phyloP scores from a whole-genome alignment of 2,888 invertebrate species.

The Neoascia interrupta region DNA sequence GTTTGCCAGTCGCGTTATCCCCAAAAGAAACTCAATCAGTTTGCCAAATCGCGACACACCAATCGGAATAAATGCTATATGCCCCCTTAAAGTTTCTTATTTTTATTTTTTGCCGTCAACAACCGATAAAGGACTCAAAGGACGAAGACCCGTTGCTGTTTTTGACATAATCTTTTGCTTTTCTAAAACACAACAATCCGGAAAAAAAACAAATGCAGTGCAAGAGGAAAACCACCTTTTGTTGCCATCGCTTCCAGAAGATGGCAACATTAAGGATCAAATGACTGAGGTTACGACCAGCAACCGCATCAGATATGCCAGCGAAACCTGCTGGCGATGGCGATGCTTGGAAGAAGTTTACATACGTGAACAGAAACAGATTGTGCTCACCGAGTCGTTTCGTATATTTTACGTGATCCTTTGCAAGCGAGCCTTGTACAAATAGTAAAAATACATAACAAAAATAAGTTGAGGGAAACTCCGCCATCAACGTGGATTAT shows the following conservation, averaged over 20 bases:
- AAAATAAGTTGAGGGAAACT: constrained; percentile 34
- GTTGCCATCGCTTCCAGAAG: constrained; percentile 43
- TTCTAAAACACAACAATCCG: constrained; percentile 14
- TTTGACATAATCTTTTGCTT: constrained; percentile 51
- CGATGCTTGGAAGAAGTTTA: constrained; percentile 39
- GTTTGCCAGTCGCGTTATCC: constrained; percentile 40
- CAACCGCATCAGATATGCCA: constrained; percentile 62
- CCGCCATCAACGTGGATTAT: constrained; percentile 32
- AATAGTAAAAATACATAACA: constrained; percentile 47
- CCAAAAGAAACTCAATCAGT: constrained; percentile 48
- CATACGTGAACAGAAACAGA: constrained; percentile 65
- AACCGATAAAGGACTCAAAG: constrained; percentile 54
- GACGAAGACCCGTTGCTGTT: constrained; percentile 45
- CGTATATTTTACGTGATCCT: constrained; percentile 64
- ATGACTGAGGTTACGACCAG: constrained; percentile 53
- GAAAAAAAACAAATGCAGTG: constrained; percentile 31
- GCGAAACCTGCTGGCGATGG: constrained; percentile 53
- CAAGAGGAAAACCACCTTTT: constrained; percentile 46
- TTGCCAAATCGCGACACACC: constrained; percentile 41
- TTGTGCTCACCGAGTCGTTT: constrained; percentile 61
- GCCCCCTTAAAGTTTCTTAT: constrained; percentile 28
- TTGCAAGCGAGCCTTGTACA: constrained; percentile 36
- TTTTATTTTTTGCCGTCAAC: constrained; percentile 31
- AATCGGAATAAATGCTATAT: constrained; percentile 40
- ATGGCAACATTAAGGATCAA: constrained; percentile 57